phyloP scores from a whole-genome alignment of 1,140 invertebrate species.

The Drosophila novamexicana region DNA sequence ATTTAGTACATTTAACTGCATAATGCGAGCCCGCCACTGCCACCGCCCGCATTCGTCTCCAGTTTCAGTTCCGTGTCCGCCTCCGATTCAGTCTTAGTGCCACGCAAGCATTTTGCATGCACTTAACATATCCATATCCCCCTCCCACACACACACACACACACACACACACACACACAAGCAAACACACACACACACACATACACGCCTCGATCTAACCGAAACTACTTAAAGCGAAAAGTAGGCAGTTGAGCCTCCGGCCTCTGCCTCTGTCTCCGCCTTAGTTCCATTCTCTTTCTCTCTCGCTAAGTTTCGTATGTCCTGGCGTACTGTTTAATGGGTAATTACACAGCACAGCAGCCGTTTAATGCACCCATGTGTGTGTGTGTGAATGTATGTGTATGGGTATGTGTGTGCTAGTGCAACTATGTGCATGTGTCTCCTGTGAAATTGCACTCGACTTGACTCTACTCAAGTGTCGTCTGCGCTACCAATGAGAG shows the following conservation, averaged over 20 bases:
- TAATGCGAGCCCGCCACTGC: slow-evolving; percentile 43
- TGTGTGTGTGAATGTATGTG: slow-evolving; percentile 1
- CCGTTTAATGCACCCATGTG: slow-evolving; percentile 60
- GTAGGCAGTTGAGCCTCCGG: slow-evolving; percentile 50
- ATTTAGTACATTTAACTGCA: slow-evolving; percentile 80
- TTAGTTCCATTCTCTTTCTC: slow-evolving; percentile 3
- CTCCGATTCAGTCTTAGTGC: slow-evolving; percentile 32
- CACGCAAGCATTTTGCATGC: slow-evolving; percentile 63
- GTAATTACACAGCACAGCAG: slow-evolving; percentile 74
- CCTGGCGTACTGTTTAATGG: slow-evolving; percentile 66
- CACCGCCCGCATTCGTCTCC: not conserved
- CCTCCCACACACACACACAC: slow-evolving; percentile 16
- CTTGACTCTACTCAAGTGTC: slow-evolving; percentile 51
- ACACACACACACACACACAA: slow-evolving; percentile 20
- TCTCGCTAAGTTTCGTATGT: slow-evolving; percentile 34
- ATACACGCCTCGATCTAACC: slow-evolving; percentile 49
- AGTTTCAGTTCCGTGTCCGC: slow-evolving; percentile 8
- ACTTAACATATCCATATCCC: slow-evolving; percentile 40
- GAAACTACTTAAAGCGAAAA: slow-evolving; percentile 69
- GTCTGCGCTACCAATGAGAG: slow-evolving; percentile 21
- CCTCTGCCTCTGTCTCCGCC: not conserved
- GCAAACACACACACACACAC: slow-evolving; percentile 17
- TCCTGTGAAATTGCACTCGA: slow-evolving; percentile 64
- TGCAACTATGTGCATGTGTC: slow-evolving; percentile 4
- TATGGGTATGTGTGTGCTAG: not conserved